phyloP scores from a whole-genome alignment of 1,140 invertebrate genomes.

The Drosophila erecta region DNA sequence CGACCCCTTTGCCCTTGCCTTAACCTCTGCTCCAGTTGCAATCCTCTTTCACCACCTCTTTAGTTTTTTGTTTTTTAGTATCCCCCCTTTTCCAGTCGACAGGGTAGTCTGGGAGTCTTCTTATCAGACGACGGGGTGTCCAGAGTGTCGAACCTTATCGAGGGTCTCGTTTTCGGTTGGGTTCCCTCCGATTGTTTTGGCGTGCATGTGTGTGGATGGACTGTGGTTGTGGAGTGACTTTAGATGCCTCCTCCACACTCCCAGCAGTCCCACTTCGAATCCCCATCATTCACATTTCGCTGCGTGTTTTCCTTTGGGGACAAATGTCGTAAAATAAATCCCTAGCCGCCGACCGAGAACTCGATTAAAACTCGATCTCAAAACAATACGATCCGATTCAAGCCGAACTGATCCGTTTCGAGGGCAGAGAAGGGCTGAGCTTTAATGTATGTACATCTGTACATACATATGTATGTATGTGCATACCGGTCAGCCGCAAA shows the following conservation, averaged over 20 bases:
- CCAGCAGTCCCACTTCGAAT: not conserved
- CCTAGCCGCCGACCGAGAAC: not conserved
- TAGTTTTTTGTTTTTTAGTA: not conserved
- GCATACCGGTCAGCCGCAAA: not conserved
- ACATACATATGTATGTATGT: no score
- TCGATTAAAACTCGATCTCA: constrained; percentile 3
- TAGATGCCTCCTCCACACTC: not conserved
- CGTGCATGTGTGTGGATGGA: not conserved
- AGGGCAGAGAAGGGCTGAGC: not conserved
- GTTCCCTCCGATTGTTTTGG: constrained; percentile 1
- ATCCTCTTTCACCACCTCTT: constrained; percentile 3
- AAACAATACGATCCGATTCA: constrained; percentile 4
- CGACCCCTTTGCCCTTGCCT: constrained; percentile 31
- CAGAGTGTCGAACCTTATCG: constrained; percentile 48
- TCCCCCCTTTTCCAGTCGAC: not conserved
- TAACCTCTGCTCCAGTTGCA: constrained; percentile 21
- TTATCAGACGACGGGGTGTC: constrained; percentile 41
- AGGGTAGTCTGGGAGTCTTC: not conserved
- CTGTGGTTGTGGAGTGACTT: not conserved
- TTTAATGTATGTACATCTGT: not conserved
- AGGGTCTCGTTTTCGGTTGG: constrained; percentile 3
- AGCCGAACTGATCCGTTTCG: constrained; percentile 1
- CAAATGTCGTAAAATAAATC: constrained; percentile 16
- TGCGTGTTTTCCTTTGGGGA: not conserved
- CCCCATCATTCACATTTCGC: not conserved